phyloP scores from a whole-genome alignment of 1,140 invertebrate species.

The Vollenhovia emeryi region DNA sequence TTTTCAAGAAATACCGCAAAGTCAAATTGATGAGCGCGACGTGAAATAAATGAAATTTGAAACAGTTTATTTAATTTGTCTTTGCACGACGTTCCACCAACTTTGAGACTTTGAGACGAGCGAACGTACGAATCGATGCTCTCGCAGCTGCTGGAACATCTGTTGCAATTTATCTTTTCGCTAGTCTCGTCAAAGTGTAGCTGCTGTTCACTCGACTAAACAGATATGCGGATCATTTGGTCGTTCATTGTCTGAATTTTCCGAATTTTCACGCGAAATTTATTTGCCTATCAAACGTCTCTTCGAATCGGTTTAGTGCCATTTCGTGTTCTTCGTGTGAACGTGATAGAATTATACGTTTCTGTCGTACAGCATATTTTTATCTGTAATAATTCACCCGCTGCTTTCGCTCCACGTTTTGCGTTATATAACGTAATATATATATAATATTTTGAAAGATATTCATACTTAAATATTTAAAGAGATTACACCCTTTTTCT shows the following conservation, averaged over 20 bases:
- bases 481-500: not conserved
- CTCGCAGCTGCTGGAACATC: slow-evolving; percentile 12
- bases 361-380: not conserved
- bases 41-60: not conserved
- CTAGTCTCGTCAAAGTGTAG: not conserved
- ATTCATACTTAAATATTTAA: not conserved
- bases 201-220: not conserved
- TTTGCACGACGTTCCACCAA: not conserved
- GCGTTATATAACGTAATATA: not conserved
- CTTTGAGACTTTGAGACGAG: not conserved
- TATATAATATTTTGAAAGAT: not conserved
- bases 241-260: not conserved
- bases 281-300: not conserved
- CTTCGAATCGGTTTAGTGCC: not conserved
- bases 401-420: not conserved
- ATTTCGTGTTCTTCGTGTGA: not conserved
- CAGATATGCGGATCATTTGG: not conserved
- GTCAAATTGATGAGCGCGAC: not conserved
- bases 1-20: not conserved
- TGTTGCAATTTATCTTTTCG: slow-evolving; percentile 12
- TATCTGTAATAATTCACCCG: not conserved
- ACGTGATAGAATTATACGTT: not conserved
- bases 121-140: not conserved
- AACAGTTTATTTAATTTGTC: not conserved
- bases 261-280: not conserved